Base-by-base conservation (phyloP, 92 coral and sea anemone genomes). In the Porites rus region DNA sequence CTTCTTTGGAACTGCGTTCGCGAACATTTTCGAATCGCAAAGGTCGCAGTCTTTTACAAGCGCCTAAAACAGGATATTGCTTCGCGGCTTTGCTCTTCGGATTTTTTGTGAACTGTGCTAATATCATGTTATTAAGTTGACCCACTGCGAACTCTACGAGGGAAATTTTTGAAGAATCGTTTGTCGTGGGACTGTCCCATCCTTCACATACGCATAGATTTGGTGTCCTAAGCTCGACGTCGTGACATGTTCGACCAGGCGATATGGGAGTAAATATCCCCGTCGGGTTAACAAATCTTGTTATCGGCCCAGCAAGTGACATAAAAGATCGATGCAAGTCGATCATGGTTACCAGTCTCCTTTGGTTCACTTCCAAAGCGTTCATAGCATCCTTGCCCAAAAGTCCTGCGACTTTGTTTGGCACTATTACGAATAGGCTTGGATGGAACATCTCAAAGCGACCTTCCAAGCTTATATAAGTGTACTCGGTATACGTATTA, bases 391-490 rank as follows among this genome's bases (percentile, higher is more conserved):
- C 63, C 31, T 61, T 82, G n/a, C 98, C 98, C 46, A 96, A 22
- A 6, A 83, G 64, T 28, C 52, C 62, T 0, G 91, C 93, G 2
- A 92, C 97, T 2, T 84, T 87, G 58, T 92, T 53, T 0, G 98
- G 98, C 1, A 96, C 93, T 65, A 96, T 88, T 0, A 90, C 59
- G 75, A 95, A 93, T 76, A 95, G 72, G 85, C 93, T 89, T 1
- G 98, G 98, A 60, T 96, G 98, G 69, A 87, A 94, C 93, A 96
- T 96, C 72, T 96, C 98, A 74, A 96, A 90, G 58, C 97, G 93
- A 6, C 98, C 98, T 65, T 96, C 98, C 43, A 92, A 79, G 52
- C 81, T 85, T 52, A 65, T 72, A 3, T 85, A 59, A 1, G 95
- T 87, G 86, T 94, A 96, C 12, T 71, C 68, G 0, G 97, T 93